Evolutionary conservation across 2,797 vertebrate genomes (phyloP), one percentile per base, ranked within the genome.

Genomic region (Pampus argenteus): DNA sequence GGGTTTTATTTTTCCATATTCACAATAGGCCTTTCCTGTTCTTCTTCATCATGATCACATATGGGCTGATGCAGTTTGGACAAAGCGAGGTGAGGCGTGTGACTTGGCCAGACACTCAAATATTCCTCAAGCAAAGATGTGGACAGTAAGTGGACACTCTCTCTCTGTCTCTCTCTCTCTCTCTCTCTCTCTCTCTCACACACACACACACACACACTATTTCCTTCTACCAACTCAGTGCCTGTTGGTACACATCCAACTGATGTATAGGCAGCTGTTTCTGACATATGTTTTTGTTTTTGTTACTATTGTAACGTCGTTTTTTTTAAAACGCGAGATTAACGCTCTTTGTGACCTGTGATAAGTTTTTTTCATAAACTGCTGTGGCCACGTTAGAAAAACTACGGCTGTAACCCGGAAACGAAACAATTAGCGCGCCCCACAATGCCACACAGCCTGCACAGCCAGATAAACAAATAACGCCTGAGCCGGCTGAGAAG

Each of bases 101-200:
- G 58, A 88, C 71, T 84, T 77, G 72, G 73, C 81, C 29, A 60
- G 78, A 76, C 38, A 18, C 23, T 60, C 26, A 29, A n/a, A 49
- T 84, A 78, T 88, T 85, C 82, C 77, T 84, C 49, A 9, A 58
- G 13, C 66, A 61, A 66, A 50, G 66, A 71, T 40, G 54, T 79
- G 76, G 60, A 86, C 71, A 59, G 57, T 25, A 22, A 83, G 50
- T 29, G 47, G 59, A 77, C 23, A n/a, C n/a, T n/a, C n/a, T n/a
- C n/a, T n/a, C n/a, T n/a, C n/a, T n/a, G n/a, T n/a, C n/a, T n/a
- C n/a, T n/a, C n/a, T n/a, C n/a, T n/a, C n/a, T n/a, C n/a, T n/a
- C n/a, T n/a, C n/a, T n/a, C n/a, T n/a, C n/a, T n/a, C n/a, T 62
- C 23, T 56, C 9, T 36, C 7, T 8, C 3, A 36, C 26, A 25